These are phyloP conservation scores for Nezara viridula DNA, from an alignment of 2,888 invertebrate genomes.

Conservation along the genomic window DNA sequence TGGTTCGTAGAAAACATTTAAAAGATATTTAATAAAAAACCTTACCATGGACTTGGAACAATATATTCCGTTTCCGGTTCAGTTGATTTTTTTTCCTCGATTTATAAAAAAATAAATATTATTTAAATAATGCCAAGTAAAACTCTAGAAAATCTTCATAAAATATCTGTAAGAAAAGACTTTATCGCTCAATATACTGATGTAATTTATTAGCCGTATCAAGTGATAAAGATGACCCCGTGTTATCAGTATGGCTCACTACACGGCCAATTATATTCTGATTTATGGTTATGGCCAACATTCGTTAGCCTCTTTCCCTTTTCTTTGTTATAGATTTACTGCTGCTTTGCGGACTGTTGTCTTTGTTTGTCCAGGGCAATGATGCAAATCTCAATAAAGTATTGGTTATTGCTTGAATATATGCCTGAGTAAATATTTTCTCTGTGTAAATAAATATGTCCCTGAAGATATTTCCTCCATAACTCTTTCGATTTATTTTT, in stretches of 20 bases:
- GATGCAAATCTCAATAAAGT: background rate
- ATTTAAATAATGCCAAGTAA: background rate
- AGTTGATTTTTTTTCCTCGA: too few species aligned
- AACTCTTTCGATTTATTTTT: background rate
- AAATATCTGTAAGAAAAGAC: background rate
- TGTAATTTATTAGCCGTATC: conserved; percentile 32
- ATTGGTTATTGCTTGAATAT: background rate
- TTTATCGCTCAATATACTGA: background rate
- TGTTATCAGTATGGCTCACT: conserved; percentile 9
- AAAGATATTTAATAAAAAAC: too few species aligned
- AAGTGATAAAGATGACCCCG: conserved; percentile 4
- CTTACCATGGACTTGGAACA: too few species aligned
- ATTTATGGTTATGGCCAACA: conserved; percentile 28
- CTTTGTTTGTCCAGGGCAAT: background rate
- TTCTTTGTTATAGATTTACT: background rate
- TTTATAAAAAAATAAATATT: too few species aligned
- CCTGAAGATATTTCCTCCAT: background rate
- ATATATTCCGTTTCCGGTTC: too few species aligned
- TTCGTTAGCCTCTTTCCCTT: conserved; percentile 18
- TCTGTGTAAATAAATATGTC: background rate
- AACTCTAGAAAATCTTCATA: background rate
- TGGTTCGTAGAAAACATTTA: too few species aligned
- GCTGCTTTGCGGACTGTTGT: background rate
- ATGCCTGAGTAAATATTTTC: background rate
- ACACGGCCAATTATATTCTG: conserved; percentile 48